Base-by-base conservation (phyloP, 1,140 invertebrate species). In the Chrysoperla carnea region DNA sequence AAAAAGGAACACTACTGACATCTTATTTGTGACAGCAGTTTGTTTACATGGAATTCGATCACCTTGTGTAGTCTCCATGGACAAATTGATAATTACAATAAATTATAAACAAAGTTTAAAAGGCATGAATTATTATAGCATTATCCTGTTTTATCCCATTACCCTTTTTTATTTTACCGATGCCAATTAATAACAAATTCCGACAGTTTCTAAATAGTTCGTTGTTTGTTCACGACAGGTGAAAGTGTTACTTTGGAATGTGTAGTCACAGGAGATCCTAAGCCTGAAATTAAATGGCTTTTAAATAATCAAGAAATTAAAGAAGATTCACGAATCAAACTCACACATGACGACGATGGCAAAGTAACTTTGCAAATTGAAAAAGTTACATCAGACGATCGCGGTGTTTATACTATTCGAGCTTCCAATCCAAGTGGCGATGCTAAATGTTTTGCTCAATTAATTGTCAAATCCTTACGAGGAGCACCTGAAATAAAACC, bases 341-440 rank as follows among this genome's bases (percentile, higher is more conserved):
- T 68, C 6, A 54, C 55, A 2, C 54, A 66, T 13, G 62, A 70
- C 12, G 59, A 62, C 4, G 58, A 67, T 31, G 78, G 78, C 29
- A 64, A 63, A 14, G 66, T 72, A 1, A 69, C 62, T 40, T 54
- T 84, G 1, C 67, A 63, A 31, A 74, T 84, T 23, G 62, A 58
- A 17, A 62, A 69, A 35, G 70, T 73, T 0, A 56, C 48, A 7
- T 64, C 69, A 2, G 67, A 75, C 39, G 76, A 86, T 51, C 76
- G 77, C 51, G 82, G 83, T 4, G 76, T 83, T 41, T 87, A 85
- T 52, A 79, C 78, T 0, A 76, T 77, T 0, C 79, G 80, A 54
- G 83, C 83, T 0, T 66, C 63, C 1, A 87, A 85, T 58, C 52
- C 60, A 13, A 62, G 68, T 14, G 84, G 84, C n/a, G 80, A 85